phyloP scores from a whole-genome alignment of 2,797 vertebrate genomes.

The Poecilia velifera region DNA sequence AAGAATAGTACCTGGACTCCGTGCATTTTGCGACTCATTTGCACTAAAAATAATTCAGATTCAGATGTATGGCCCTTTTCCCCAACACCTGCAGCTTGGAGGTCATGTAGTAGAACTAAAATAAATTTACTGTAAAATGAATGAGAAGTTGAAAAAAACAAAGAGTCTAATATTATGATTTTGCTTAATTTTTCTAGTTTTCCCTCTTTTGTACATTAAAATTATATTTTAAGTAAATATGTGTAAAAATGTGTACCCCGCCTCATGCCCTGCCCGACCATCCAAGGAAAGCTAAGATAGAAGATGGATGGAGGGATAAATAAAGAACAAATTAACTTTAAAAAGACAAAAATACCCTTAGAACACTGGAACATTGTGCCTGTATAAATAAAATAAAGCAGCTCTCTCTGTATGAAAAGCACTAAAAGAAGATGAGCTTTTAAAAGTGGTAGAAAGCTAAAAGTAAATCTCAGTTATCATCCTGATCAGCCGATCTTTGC shows the following conservation, averaged over 20 bases:
- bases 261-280: too few species aligned
- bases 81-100: neutral
- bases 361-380: neutral
- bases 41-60: neutral
- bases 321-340: neutral
- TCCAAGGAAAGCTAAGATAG: too few species aligned
- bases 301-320: neutral
- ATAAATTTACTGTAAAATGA: neutral
- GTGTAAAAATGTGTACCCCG: too few species aligned
- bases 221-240: too few species aligned
- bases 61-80: neutral
- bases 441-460: neutral
- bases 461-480: neutral
- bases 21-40: neutral
- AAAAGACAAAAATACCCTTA: neutral
- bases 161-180: too few species aligned
- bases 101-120: neutral
- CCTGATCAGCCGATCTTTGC: neutral
- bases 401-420: neutral
- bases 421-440: slow-evolving; percentile 3
- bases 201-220: too few species aligned
- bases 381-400: neutral
- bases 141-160: neutral
- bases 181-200: too few species aligned
- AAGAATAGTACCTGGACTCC: neutral